A percentile compares a stretch with the other conserved stretches of the same genome.
These are phyloP conservation scores for Lophura swinhoii DNA, from an alignment of 2,797 vertebrate genomes.

Conservation along the genomic window DNA sequence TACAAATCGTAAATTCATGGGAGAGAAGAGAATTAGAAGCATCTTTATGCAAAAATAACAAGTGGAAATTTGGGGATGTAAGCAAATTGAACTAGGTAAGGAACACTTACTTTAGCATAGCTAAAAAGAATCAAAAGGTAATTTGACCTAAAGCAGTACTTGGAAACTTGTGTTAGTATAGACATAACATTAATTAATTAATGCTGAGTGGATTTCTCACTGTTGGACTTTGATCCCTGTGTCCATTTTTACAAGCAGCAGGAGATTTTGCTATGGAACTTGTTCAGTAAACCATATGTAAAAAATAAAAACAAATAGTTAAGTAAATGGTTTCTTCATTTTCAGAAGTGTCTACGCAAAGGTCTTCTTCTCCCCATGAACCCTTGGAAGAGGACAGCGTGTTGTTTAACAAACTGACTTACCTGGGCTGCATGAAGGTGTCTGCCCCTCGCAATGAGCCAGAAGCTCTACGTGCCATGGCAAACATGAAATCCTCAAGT, in stretches of 20 bases:
- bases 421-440: conserved; percentile 94
- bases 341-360: conserved; percentile 75
- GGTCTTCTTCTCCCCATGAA: conserved; percentile 58
- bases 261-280: background rate
- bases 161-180: background rate
- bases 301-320: background rate
- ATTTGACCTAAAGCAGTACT: background rate
- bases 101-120: background rate
- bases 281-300: background rate
- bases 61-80: background rate
- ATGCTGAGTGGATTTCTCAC: background rate
- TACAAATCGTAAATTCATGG: background rate
- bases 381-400: conserved; percentile 92
- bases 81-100: background rate
- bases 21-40: background rate
- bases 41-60: background rate
- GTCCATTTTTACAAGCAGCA: background rate
- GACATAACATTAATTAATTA: background rate
- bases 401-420: conserved; percentile 94
- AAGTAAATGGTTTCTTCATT: background rate
- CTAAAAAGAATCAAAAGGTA: background rate
- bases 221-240: accelerated
- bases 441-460: conserved; percentile 92
- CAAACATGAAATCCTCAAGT: conserved; percentile 86
- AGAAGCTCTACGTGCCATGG: conserved; percentile 92